Evolutionary conservation across 2,888 invertebrate species (phyloP), one percentile per base, ranked within the genome.

Genomic region (Prosapia bicincta): DNA sequence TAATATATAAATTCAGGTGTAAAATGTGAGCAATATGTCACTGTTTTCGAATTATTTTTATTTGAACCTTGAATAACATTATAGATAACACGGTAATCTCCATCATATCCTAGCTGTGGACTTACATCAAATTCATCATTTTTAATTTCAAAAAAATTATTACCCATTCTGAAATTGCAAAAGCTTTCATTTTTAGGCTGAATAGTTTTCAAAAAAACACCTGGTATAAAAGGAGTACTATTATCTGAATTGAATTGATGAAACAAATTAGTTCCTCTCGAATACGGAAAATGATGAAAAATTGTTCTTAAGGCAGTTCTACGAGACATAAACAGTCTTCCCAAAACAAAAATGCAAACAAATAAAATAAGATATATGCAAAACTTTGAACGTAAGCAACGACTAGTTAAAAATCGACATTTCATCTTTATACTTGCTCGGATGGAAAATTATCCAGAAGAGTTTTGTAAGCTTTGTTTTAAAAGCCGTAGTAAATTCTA

Each of bases 1-100:
- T 91, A 91, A 81, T 90, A 90, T 26, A 92, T 85, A 83, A 90
- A 92, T 83, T 92, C 91, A 6, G 91, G 90, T 0, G 92, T 92
- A 0, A 91, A 89, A 83, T 93, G 93, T 0, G 92, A 93, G 67
- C 89, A 91, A 77, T 92, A 89, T 0, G 92, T 92, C 15, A 93
- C 88, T 81, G 88, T 85, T 15, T 43, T 74, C 2, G 70, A 70
- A 23, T 28, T 32, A 25, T 76, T 69, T 67, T 71, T 71, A 43
- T 68, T 71, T 43, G 73, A 66, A 5, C 84, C 83, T 78, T 83
- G 86, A 71, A 85, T 82, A 72, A 90, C 89, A 81, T 90, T 88
- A 80, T 90, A 90, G 67, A 92, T 86, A 26, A 92, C 88, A 81
- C 88, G 86, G 81, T 90, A 91, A 1, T 88, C 85, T 76, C 91